Evolutionary conservation across 2,888 invertebrate genomes (phyloP), one percentile per base, ranked within the genome.

Genomic region (Eurytoma californica): DNA sequence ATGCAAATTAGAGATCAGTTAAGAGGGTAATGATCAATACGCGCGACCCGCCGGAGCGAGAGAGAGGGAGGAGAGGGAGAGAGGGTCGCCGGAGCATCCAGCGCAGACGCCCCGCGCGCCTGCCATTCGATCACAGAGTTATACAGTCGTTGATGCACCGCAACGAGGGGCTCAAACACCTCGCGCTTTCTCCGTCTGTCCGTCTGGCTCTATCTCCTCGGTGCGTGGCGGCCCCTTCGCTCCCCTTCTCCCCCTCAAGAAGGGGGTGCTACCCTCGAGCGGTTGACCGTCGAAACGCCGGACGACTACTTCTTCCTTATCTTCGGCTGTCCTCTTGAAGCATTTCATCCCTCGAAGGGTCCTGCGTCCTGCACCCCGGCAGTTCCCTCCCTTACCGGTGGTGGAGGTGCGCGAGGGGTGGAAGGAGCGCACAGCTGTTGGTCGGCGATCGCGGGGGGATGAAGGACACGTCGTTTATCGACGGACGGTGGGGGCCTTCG

Each of bases 11-110:
- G 85, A 88, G 86, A 88, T 89, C 86, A 86, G 86, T 88, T 87
- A 87, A 89, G 86, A 89, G 87, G 87, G 88, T 89, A 89, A 90
- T 89, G 89, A 90, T 90, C 90, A 89, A 90, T 90, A 90, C 88
- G 87, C 84, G 85, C 85, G 82, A 18, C n/a, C 61, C 83, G 84
- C 79, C 84, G 80, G 80, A 24, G 58, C 20, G 58, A 24, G 80
- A 73, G 79, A 80, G 84, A 82, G 80, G 78, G 30, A 20, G 51
- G n/a, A n/a, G n/a, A n/a, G 13, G 57, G 57, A 60, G 14, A 24
- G 58, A 47, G 20, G 30, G 7, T 55, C 58, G 16, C 1, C 20
- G 39, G 13, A 47, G 73, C 55, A 57, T 55, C n/a, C 82, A 85
- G 89, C 90, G 90, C 89, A 90, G 90, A 87, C 90, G 89, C 90